Percentiles rank a stretch among this genome's conserved stretches.
Conservation (phyloP, 2,113 vertebrate species). For the Oncorhynchus masou region DNA sequence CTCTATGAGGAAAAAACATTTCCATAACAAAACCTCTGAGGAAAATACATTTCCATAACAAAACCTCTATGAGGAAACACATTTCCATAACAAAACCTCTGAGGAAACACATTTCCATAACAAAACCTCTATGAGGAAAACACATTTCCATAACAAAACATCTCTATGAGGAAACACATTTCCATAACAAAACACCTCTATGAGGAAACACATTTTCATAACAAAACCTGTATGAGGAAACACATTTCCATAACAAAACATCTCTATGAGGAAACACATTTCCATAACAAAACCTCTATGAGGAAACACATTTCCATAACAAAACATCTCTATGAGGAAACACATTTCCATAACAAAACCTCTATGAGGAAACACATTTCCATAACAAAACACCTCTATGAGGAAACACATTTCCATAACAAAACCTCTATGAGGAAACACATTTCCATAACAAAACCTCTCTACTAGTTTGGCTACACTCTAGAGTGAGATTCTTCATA, state of each 20-base stretch:
- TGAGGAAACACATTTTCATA: too few relatives aligned
- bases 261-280: neutral
- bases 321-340: neutral
- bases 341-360: neutral
- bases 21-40: neutral
- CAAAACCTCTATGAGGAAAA: too few relatives aligned
- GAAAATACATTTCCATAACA: neutral
- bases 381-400: neutral
- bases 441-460: neutral
- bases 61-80: too few relatives aligned
- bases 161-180: neutral
- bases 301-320: too few relatives aligned
- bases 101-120: neutral
- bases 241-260: neutral
- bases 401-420: neutral
- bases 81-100: neutral
- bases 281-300: neutral
- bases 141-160: neutral
- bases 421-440: too few relatives aligned
- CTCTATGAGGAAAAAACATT: too few relatives aligned
- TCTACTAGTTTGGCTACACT: neutral
- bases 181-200: neutral
- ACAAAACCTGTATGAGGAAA: neutral
- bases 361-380: too few relatives aligned
- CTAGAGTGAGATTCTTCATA: neutral